A percentile compares a stretch with the other conserved stretches of the same genome.
Evolutionary conservation across 2,888 invertebrate genomes (phyloP).

Genomic region (Dryadula phaetusa): DNA sequence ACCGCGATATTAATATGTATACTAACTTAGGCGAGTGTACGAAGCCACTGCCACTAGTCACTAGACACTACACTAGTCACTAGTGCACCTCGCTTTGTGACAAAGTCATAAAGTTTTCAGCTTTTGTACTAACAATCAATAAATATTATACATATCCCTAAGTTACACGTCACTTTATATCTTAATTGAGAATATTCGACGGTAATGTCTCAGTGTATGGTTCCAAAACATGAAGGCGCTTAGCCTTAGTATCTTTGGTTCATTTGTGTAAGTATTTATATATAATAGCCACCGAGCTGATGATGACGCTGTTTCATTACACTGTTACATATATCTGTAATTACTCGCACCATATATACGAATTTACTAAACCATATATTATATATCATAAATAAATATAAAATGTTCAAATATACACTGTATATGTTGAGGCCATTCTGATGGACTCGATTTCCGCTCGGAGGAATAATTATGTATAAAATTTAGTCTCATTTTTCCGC

Average conservation of each 20-base stretch:
- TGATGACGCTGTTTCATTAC: not conserved
- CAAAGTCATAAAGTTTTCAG: conserved; percentile 33
- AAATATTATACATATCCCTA: conserved; percentile 42
- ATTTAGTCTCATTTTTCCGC: no score
- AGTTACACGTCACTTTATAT: conserved; percentile 39
- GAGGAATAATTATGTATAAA: no score
- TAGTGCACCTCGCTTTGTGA: conserved; percentile 38
- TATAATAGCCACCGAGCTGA: conserved; percentile 31
- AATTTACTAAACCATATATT: no score
- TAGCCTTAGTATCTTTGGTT: conserved; percentile 47
- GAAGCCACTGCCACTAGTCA: conserved; percentile 18
- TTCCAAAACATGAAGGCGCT: conserved; percentile 36
- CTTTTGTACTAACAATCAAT: conserved; percentile 47
- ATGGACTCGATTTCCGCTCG: no score
- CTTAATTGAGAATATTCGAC: conserved; percentile 49
- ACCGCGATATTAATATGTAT: conserved; percentile 3
- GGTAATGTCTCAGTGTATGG: conserved; percentile 41
- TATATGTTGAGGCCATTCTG: no score
- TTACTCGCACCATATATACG: not conserved
- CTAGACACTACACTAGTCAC: conserved; percentile 37
- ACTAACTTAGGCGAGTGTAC: conserved; percentile 22
- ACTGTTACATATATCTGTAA: no score
- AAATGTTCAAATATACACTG: no score
- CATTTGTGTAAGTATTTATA: conserved; percentile 44
- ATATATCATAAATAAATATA: no score